phyloP scores from a whole-genome alignment of 2,113 vertebrate species.

The Rhegmatorhina hoffmannsi region DNA sequence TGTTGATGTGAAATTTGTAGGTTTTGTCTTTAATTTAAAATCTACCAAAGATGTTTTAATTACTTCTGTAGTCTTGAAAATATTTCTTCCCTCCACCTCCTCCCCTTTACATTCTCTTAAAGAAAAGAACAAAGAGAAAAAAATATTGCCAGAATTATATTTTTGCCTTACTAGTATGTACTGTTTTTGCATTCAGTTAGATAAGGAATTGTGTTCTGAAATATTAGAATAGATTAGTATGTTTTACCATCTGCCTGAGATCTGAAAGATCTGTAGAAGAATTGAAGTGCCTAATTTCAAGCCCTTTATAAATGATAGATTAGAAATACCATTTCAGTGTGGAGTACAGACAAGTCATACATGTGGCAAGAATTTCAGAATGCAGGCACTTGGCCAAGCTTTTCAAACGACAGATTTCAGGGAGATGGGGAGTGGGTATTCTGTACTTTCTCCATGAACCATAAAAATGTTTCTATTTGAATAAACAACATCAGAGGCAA shows the following conservation, averaged over 20 bases:
- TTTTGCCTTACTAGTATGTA: not conserved
- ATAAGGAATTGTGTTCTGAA: not conserved
- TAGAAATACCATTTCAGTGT: not conserved
- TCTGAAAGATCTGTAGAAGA: not conserved
- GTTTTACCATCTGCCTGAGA: not conserved
- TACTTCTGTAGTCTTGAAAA: not conserved
- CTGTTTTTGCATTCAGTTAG: not conserved
- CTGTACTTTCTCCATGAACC: not conserved
- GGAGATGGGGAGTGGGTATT: fast-evolving
- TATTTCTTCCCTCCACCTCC: not conserved
- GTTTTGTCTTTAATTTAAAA: not conserved
- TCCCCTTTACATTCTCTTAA: not conserved
- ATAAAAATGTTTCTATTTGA: conserved; percentile 5
- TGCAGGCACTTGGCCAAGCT: not conserved
- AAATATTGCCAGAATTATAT: not conserved
- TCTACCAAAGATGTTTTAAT: not conserved
- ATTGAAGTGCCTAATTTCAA: not conserved
- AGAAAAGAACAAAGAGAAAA: too few species aligned
- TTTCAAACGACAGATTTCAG: not conserved
- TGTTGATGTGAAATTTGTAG: not conserved
- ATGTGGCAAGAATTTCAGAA: not conserved
- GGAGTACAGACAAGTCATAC: not conserved
- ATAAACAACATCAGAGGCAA: not conserved
- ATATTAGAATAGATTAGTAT: not conserved
- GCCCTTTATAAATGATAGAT: not conserved